A percentile compares a stretch with the other conserved stretches of the same genome.
Evolutionary conservation across 2,797 vertebrate genomes (phyloP).

Genomic region (Microchirus variegatus): DNA sequence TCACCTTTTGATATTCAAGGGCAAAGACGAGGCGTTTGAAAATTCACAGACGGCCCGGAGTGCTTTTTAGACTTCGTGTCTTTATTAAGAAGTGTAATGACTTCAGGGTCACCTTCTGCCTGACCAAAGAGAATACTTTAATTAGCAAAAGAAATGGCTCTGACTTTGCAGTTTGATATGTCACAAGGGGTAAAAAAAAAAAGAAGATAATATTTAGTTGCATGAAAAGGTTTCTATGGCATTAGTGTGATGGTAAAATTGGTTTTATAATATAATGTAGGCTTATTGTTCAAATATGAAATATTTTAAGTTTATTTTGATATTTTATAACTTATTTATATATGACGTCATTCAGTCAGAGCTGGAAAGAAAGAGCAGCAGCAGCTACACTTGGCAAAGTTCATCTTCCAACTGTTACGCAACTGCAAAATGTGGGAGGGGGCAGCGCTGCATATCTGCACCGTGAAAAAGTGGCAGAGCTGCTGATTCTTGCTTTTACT

Average conservation of each 20-base stretch:
- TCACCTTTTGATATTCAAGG: not conserved
- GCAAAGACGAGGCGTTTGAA: not conserved
- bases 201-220: too few species aligned
- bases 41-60: not conserved
- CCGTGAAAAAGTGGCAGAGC: not conserved
- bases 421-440: slow-evolving; percentile 8
- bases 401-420: slow-evolving; percentile 7
- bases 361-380: not conserved
- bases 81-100: not conserved
- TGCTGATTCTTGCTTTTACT: not conserved
- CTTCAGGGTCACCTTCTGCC: not conserved
- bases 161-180: too few species aligned
- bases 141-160: too few species aligned
- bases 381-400: not conserved
- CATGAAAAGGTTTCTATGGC: too few species aligned
- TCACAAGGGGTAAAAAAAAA: too few species aligned
- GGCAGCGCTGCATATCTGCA: not conserved
- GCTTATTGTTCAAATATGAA: too few species aligned
- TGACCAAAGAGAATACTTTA: not conserved
- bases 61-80: not conserved
- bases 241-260: too few species aligned
- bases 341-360: too few species aligned
- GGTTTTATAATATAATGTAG: too few species aligned
- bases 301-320: too few species aligned
- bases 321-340: too few species aligned